Percentiles rank a stretch among this genome's conserved stretches.
phyloP scores from a whole-genome alignment of 2,888 invertebrate genomes.

The Lasioglossum morio region DNA sequence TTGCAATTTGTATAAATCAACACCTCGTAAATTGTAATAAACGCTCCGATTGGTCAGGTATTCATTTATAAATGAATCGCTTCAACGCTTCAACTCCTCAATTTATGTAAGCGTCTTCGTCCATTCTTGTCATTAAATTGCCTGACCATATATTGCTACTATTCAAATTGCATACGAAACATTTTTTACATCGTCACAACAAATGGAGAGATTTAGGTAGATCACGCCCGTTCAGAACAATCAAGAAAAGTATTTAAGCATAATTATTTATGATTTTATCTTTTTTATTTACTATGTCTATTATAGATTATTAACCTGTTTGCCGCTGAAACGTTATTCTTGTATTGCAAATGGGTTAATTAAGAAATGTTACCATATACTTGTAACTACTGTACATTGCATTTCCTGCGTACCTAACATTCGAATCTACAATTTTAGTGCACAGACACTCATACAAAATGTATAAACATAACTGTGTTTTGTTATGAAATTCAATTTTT shows the following conservation, averaged over 20 bases:
- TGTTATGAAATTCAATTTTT: constrained; percentile 38
- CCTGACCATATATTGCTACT: background rate
- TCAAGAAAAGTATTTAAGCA: background rate
- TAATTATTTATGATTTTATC: constrained; percentile 32
- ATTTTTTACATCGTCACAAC: background rate
- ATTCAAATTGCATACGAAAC: background rate
- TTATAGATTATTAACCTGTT: constrained; percentile 6
- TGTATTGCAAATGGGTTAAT: background rate
- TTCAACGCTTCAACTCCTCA: background rate
- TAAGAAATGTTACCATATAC: constrained; percentile 9
- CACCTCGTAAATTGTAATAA: background rate
- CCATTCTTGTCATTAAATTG: background rate
- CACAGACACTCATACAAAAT: constrained; percentile 32
- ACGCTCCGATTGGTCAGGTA: background rate
- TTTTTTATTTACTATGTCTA: constrained; percentile 9
- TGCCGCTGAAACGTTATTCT: background rate
- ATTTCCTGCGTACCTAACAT: constrained; percentile 31
- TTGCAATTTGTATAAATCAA: background rate
- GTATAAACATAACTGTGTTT: constrained; percentile 33
- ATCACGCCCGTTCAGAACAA: background rate
- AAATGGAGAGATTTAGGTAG: background rate
- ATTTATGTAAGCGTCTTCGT: background rate
- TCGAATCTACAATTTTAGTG: constrained; percentile 34
- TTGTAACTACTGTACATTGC: constrained; percentile 14
- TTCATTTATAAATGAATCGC: background rate